Evolutionary conservation across 2,113 vertebrate genomes (phyloP).

Genomic region (Pungitius pungitius): DNA sequence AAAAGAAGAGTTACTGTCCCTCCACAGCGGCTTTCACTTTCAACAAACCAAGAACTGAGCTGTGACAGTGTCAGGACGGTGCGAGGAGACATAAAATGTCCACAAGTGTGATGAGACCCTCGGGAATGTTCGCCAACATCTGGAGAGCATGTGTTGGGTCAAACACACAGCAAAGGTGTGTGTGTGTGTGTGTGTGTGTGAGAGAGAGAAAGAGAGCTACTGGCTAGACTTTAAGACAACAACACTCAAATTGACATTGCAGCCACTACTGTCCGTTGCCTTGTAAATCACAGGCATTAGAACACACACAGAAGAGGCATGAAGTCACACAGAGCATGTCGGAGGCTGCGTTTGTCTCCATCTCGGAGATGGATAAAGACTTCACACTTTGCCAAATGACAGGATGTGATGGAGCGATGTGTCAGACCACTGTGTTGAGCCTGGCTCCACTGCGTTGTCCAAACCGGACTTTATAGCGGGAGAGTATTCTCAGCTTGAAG

Average conservation of each 20-base stretch:
- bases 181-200: constrained; percentile 3
- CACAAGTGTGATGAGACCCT: constrained; percentile 64
- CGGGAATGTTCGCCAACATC: constrained; percentile 71
- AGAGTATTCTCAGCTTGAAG: constrained; percentile 23
- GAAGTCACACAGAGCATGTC: constrained; percentile 26
- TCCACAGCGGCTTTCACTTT: constrained; percentile 29
- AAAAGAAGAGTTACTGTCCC: not conserved
- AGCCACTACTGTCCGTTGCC: constrained; percentile 41
- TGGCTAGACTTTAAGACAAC: constrained; percentile 70
- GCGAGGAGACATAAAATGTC: constrained; percentile 57
- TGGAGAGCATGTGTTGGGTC: constrained; percentile 71
- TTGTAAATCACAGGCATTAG: constrained; percentile 62
- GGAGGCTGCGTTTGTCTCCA: constrained; percentile 43
- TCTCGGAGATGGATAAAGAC: constrained; percentile 24
- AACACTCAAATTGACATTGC: constrained; percentile 57
- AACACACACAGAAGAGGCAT: constrained; percentile 16
- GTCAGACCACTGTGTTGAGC: constrained; percentile 36
- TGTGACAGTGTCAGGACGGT: constrained; percentile 45
- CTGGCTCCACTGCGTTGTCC: constrained; percentile 22
- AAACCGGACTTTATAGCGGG: not conserved
- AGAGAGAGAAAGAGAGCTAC: constrained; percentile 24
- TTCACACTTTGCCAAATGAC: constrained; percentile 38
- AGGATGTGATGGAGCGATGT: constrained; percentile 22
- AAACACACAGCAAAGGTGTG: constrained; percentile 9
- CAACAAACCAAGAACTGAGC: constrained; percentile 32